phyloP scores from a whole-genome alignment of 2,113 vertebrate genomes.

The Acanthisitta chloris region DNA sequence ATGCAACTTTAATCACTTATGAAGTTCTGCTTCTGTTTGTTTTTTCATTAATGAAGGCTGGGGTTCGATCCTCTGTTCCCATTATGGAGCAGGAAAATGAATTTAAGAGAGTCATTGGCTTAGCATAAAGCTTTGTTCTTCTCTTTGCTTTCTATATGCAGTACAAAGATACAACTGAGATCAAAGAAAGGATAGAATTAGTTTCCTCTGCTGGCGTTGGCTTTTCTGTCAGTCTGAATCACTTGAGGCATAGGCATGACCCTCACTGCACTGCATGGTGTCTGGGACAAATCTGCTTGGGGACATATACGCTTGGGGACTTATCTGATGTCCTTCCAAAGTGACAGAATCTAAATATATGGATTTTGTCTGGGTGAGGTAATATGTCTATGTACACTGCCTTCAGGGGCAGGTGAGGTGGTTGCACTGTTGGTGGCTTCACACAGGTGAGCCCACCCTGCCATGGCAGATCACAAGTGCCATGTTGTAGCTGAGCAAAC shows the following conservation, averaged over 20 bases:
- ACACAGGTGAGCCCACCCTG: neutral
- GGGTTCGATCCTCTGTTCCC: conserved; percentile 61
- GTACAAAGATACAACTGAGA: conserved; percentile 2
- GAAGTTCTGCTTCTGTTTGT: conserved; percentile 18
- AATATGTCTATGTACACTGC: neutral
- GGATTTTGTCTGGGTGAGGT: neutral
- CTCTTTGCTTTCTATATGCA: conserved; percentile 16
- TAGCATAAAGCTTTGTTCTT: conserved; percentile 67
- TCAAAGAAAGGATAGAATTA: conserved; percentile 19
- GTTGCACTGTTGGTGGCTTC: neutral
- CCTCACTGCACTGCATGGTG: fast-evolving
- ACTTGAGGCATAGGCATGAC: neutral
- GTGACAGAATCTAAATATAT: neutral
- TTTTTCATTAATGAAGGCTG: conserved; percentile 52
- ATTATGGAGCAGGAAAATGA: conserved; percentile 67
- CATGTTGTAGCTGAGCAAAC: fast-evolving
- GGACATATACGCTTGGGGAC: neutral
- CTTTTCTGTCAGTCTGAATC: neutral
- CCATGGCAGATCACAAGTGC: fast-evolving
- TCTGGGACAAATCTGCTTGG: neutral
- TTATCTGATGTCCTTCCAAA: neutral
- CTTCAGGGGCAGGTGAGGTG: fast-evolving
- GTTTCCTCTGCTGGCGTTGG: neutral
- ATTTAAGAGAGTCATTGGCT: conserved; percentile 62
- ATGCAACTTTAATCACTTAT: conserved; percentile 1